Conservation (phyloP, 2,113 vertebrate genomes). For the Lathamus discolor region DNA sequence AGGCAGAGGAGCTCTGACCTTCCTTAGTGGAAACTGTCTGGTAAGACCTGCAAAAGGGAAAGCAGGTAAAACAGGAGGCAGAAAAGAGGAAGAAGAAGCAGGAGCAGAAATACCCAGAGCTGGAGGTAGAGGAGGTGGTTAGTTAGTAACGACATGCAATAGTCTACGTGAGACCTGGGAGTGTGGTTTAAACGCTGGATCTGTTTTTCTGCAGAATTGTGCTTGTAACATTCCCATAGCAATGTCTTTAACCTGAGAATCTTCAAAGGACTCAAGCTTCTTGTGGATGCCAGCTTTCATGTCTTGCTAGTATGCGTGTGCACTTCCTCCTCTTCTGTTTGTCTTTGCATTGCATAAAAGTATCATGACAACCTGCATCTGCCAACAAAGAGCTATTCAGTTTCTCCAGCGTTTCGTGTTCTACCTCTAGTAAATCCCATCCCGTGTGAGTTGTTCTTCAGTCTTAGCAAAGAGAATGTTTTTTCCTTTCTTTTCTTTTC, state of each 20-base stretch:
- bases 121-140: neutral
- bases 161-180: neutral
- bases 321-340: neutral
- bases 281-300: neutral
- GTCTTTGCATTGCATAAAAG: neutral
- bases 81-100: neutral
- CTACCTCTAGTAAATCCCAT: neutral
- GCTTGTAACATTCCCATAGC: neutral
- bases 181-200: neutral
- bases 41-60: neutral
- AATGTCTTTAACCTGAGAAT: neutral
- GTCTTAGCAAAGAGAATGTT: neutral
- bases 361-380: neutral
- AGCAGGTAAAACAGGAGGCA: neutral
- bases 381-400: neutral
- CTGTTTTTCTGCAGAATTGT: neutral
- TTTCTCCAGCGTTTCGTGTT: neutral
- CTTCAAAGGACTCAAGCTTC: neutral
- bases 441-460: neutral
- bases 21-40: neutral
- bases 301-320: neutral
- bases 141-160: neutral
- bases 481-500: too few relatives aligned
- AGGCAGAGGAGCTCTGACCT: neutral
- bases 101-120: neutral